Conservation (phyloP, 2,797 vertebrate genomes). For the Gallinago stenura region DNA sequence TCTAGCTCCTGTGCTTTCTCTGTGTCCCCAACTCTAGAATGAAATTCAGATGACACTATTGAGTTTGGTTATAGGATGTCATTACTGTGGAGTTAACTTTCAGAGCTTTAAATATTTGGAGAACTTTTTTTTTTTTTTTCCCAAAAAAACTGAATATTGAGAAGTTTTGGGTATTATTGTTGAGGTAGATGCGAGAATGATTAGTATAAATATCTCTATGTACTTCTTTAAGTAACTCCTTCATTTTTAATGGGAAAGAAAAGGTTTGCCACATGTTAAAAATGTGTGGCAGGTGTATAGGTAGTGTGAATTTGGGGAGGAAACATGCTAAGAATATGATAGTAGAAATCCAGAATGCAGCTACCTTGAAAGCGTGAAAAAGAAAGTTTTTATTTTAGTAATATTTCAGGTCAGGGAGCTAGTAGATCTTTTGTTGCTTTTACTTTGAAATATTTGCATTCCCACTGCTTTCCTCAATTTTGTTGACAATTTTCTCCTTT, state of each 20-base stretch:
- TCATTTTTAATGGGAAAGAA: not conserved
- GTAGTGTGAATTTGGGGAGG: not conserved
- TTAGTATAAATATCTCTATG: not conserved
- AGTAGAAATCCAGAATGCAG: not conserved
- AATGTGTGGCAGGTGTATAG: not conserved
- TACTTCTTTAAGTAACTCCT: not conserved
- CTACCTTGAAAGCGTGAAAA: not conserved
- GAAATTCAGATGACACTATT: not conserved
- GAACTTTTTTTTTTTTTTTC: not conserved
- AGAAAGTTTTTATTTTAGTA: not conserved
- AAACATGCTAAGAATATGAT: not conserved
- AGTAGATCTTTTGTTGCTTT: not conserved
- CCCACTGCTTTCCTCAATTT: not conserved
- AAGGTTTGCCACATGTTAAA: rapidly evolving
- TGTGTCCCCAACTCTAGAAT: not conserved
- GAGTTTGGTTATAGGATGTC: not conserved
- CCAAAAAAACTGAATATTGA: not conserved
- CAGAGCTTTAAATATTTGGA: not conserved
- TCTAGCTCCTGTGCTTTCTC: not conserved
- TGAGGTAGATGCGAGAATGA: rapidly evolving
- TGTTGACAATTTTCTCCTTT: not conserved
- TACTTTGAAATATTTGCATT: not conserved
- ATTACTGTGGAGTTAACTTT: not conserved
- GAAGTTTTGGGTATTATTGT: not conserved
- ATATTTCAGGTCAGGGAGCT: not conserved